Evolutionary conservation across 2,113 vertebrate genomes (phyloP).

Genomic region (Oophaga pumilio): DNA sequence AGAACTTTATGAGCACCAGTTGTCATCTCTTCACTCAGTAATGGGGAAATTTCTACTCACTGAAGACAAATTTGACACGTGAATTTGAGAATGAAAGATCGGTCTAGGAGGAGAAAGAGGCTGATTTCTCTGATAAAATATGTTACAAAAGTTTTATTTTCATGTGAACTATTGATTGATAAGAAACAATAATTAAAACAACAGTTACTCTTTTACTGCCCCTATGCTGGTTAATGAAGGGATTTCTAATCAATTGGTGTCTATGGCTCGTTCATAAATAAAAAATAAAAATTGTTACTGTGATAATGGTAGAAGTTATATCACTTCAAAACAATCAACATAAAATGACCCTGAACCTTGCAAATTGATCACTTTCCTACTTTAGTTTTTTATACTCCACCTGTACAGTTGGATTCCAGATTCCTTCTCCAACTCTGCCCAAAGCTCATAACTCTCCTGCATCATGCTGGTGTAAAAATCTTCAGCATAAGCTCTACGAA

Average conservation of each 20-base stretch:
- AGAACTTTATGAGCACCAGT: too few species aligned
- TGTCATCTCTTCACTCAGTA: too few species aligned
- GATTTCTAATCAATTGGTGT: neutral
- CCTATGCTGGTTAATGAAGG: too few species aligned
- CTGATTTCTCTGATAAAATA: too few species aligned
- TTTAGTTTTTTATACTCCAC: slow-evolving; percentile 64
- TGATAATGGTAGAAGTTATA: neutral
- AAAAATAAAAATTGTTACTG: neutral
- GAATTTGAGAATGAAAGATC: too few species aligned
- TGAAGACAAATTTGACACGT: too few species aligned
- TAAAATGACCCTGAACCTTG: neutral
- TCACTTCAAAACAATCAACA: neutral
- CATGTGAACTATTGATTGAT: too few species aligned
- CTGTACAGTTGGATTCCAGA: slow-evolving; percentile 76
- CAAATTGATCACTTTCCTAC: neutral
- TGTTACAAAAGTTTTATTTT: too few species aligned
- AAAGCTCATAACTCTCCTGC: slow-evolving; percentile 80
- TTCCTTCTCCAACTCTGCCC: slow-evolving; percentile 81
- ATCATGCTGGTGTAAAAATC: slow-evolving; percentile 82
- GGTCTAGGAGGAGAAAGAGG: too few species aligned
- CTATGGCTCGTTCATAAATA: neutral
- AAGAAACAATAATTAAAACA: too few species aligned
- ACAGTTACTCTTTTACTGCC: too few species aligned
- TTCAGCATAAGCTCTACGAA: slow-evolving; percentile 78
- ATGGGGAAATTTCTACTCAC: too few species aligned